Evolutionary conservation across 2,113 vertebrate species (phyloP).

Genomic region (Arizona elegans): DNA sequence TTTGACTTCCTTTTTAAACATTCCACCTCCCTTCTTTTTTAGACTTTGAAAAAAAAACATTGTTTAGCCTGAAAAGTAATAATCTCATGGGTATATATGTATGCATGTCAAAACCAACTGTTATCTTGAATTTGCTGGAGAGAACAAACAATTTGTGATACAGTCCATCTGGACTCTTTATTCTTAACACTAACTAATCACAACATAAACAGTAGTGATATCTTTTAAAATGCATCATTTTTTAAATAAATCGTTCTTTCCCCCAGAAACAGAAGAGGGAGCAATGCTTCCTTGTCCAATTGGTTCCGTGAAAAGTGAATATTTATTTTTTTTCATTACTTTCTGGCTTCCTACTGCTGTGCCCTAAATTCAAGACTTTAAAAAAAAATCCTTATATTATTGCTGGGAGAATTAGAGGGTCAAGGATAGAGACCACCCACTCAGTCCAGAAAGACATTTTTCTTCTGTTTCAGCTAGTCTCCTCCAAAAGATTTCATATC

Average conservation of each 20-base stretch:
- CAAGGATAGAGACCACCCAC: constrained; percentile 75
- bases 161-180: neutral
- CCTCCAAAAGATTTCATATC: constrained; percentile 55
- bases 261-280: constrained; percentile 72
- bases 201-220: neutral
- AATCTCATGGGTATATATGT: neutral
- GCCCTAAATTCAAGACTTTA: constrained; percentile 43
- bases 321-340: constrained; percentile 48
- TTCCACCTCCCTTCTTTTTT: neutral
- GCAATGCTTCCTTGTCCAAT: constrained; percentile 67
- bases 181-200: neutral
- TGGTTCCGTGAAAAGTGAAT: neutral
- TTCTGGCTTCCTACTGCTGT: constrained; percentile 4
- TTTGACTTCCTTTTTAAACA: neutral
- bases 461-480: constrained; percentile 54
- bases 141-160: rapidly evolving
- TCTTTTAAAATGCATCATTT: neutral
- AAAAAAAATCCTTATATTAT: constrained; percentile 40
- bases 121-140: neutral
- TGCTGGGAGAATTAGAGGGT: constrained; percentile 6
- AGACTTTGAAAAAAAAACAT: neutral
- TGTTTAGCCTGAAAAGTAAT: neutral
- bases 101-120: neutral
- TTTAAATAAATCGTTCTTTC: constrained; percentile 23
- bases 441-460: constrained; percentile 66